A percentile compares a stretch with the other conserved stretches of the same genome.
Evolutionary conservation across 2,113 vertebrate species (phyloP).

Genomic region (Leptobrachium leishanense): DNA sequence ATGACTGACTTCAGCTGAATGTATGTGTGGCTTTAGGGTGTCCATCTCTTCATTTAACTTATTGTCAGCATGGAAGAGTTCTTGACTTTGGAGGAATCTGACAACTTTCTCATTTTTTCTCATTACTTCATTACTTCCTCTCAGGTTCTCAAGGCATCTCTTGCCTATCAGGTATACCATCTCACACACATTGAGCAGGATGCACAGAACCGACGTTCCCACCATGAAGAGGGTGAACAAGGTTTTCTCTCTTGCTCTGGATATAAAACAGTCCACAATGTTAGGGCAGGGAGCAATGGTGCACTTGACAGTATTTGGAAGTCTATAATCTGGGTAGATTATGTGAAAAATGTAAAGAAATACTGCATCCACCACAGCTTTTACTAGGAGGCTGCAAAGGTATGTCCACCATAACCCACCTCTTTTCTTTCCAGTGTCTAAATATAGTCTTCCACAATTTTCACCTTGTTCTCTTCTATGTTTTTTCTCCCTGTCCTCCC

Average conservation of each 20-base stretch:
- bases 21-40: neutral
- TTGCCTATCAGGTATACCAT: conserved; percentile 78
- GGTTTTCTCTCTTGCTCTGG: conserved; percentile 83
- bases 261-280: conserved; percentile 80
- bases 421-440: conserved; percentile 55
- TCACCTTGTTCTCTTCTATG: conserved; percentile 65
- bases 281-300: conserved; percentile 74
- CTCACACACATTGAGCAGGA: conserved; percentile 81
- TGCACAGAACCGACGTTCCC: conserved; percentile 75
- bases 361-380: conserved; percentile 70
- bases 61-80: conserved; percentile 25
- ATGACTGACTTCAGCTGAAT: no score
- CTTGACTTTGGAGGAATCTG: conserved; percentile 2
- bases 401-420: conserved; percentile 66
- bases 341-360: conserved; percentile 82
- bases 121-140: neutral
- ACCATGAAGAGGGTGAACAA: conserved; percentile 89
- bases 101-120: neutral
- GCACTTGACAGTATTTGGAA: conserved; percentile 79
- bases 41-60: conserved; percentile 27
- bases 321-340: conserved; percentile 76
- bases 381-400: conserved; percentile 77
- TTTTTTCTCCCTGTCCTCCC: conserved; percentile 72
- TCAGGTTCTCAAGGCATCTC: conserved; percentile 52
- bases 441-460: conserved; percentile 53